Evolutionary conservation across 2,797 vertebrate genomes (phyloP).

Genomic region (Micromesistius poutassou): DNA sequence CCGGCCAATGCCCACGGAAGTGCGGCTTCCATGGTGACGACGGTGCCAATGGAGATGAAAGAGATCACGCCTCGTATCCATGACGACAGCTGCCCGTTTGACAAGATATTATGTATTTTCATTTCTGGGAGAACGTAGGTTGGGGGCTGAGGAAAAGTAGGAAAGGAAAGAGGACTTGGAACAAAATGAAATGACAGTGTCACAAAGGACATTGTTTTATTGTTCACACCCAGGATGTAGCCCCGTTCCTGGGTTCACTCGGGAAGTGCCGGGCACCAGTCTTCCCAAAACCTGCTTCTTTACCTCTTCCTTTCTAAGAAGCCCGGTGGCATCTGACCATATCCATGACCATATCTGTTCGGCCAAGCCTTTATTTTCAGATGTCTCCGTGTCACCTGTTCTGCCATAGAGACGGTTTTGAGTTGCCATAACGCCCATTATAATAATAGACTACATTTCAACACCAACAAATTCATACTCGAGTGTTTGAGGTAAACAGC

Average conservation of each 20-base stretch:
- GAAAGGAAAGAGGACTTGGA: background rate
- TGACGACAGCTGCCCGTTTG: background rate
- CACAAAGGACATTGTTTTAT: background rate
- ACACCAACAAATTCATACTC: background rate
- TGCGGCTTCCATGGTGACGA: background rate
- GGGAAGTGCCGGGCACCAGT: background rate
- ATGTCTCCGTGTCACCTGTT: background rate
- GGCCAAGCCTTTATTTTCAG: background rate
- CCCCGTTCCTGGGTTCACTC: background rate
- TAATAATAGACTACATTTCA: conserved; percentile 1
- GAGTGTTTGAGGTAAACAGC: conserved; percentile 4
- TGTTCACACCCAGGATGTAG: background rate
- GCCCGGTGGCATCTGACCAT: background rate
- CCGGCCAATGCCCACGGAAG: background rate
- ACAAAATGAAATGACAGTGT: background rate
- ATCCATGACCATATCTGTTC: background rate
- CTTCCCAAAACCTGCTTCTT: too few species aligned
- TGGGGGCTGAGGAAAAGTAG: background rate
- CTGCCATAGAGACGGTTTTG: background rate
- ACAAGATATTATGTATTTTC: background rate
- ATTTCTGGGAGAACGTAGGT: background rate
- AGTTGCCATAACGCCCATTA: background rate
- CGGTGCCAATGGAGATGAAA: conserved; percentile 9
- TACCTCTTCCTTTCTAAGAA: background rate
- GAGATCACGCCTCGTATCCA: background rate